A percentile compares a stretch with the other conserved stretches of the same genome.
Evolutionary conservation across 92 coral and sea anemone genomes (phyloP).

Genomic region (Epizoanthus scotinus): DNA sequence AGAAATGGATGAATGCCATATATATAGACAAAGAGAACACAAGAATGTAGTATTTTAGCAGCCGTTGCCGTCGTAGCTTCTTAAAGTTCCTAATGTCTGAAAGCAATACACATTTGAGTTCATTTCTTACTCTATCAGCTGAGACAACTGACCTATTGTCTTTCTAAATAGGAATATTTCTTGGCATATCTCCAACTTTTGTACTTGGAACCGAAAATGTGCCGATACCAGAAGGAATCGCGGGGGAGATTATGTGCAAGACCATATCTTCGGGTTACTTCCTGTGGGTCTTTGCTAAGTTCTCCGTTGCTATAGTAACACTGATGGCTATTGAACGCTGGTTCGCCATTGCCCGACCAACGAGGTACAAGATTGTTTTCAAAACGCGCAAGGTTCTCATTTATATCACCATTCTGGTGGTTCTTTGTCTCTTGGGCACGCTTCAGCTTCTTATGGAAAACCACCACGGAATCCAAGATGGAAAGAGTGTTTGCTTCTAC

Average conservation of each 20-base stretch:
- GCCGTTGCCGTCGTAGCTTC: too few relatives aligned
- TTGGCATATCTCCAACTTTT: background rate
- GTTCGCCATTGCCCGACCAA: constrained; percentile 29
- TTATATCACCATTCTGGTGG: background rate
- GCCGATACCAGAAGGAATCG: background rate
- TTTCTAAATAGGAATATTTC: constrained; percentile 3
- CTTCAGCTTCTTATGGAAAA: background rate
- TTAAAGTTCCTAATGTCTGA: too few relatives aligned
- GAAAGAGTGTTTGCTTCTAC: background rate
- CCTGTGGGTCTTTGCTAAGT: constrained; percentile 23
- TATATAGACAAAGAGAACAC: too few relatives aligned
- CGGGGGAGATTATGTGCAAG: constrained; percentile 34
- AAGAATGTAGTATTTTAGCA: too few relatives aligned
- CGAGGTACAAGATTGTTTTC: background rate
- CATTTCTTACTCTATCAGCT: too few relatives aligned
- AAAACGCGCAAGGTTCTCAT: background rate
- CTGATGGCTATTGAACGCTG: constrained; percentile 30
- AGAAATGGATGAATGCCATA: too few relatives aligned
- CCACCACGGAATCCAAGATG: background rate
- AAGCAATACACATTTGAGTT: too few relatives aligned
- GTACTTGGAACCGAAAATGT: constrained; percentile 15
- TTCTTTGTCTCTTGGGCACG: background rate
- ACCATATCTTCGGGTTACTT: constrained; percentile 9
- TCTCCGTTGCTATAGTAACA: constrained; percentile 34
- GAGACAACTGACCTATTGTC: too few relatives aligned